These are phyloP conservation scores for Drosophila leonis DNA, from an alignment of 2,888 invertebrate genomes.

Conservation along the genomic window DNA sequence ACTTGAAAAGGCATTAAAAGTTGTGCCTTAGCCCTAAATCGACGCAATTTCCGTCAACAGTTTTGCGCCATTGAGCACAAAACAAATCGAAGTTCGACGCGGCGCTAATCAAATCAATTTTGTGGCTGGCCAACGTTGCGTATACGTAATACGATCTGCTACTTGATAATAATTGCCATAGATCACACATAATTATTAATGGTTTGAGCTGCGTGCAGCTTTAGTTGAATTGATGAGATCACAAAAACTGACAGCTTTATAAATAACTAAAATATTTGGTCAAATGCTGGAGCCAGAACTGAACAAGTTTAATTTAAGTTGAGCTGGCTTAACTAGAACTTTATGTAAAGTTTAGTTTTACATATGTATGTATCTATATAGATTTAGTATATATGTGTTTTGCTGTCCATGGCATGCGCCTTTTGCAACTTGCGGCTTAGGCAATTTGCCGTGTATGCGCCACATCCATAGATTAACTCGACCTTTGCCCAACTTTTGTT, in stretches of 20 bases:
- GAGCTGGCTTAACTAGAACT: conserved; percentile 20
- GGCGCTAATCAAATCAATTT: conserved; percentile 34
- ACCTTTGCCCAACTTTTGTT: conserved; percentile 57
- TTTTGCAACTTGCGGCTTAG: conserved; percentile 38
- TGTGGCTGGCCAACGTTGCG: conserved; percentile 6
- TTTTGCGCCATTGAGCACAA: conserved; percentile 45
- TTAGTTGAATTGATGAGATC: conserved; percentile 15
- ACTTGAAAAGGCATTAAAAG: conserved; percentile 36
- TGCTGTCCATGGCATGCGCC: not conserved
- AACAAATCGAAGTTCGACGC: conserved; percentile 19
- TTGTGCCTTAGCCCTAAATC: conserved; percentile 19
- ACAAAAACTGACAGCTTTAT: not conserved
- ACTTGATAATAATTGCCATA: not conserved
- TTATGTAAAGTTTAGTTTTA: conserved; percentile 15
- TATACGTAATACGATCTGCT: conserved; percentile 25
- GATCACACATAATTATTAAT: conserved; percentile 27
- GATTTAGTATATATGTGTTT: not conserved
- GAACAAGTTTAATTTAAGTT: conserved; percentile 29
- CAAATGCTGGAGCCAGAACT: not conserved
- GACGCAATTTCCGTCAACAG: conserved; percentile 32
- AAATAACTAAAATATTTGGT: conserved; percentile 1
- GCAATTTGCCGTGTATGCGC: conserved; percentile 31
- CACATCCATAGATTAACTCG: conserved; percentile 66
- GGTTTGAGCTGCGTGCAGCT: not conserved
- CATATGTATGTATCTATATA: not conserved